phyloP scores from a whole-genome alignment of 1,140 invertebrate species.

The Dufourea novaeangliae region DNA sequence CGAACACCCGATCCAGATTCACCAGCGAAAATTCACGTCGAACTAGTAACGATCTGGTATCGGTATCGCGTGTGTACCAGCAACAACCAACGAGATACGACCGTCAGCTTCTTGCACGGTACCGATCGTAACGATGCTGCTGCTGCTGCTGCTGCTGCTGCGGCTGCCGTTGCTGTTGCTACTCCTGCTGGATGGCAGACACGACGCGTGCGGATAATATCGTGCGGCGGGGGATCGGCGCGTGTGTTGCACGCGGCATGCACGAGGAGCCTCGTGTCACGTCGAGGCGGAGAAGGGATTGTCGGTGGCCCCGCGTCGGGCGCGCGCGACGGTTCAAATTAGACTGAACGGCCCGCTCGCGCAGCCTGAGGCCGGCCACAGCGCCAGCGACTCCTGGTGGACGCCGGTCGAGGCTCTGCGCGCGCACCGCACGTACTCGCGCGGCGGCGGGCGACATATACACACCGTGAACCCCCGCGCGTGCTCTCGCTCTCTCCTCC shows the following conservation, averaged over 20 bases:
- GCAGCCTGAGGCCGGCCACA: constrained; percentile 78
- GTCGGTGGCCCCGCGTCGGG: constrained; percentile 76
- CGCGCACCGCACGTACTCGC: constrained; percentile 69
- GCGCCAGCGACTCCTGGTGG: constrained; percentile 79
- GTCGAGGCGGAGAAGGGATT: constrained; percentile 71
- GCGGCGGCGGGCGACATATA: too few species aligned
- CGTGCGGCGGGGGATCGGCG: constrained; percentile 58
- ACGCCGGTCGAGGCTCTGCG: constrained; percentile 79
- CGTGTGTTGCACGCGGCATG: constrained; percentile 66
- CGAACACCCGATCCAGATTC: too few species aligned
- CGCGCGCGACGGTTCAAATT: constrained; percentile 82
- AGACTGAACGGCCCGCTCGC: constrained; percentile 80
- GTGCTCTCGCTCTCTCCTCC: neutral
- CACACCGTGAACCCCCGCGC: constrained; percentile 15
- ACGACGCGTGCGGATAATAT: constrained; percentile 52
- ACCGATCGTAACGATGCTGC: constrained; percentile 15
- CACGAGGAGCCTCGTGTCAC: constrained; percentile 68
- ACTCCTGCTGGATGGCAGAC: constrained; percentile 15
- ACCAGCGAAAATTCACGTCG: too few species aligned
- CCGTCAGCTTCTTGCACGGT: neutral
- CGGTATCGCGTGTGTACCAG: neutral
- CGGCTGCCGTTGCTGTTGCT: neutral
- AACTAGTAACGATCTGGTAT: neutral
- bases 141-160: neutral
- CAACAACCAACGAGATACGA: constrained; percentile 1